Base-by-base conservation (phyloP, 1,140 invertebrate genomes). In the Dufourea novaeangliae region DNA sequence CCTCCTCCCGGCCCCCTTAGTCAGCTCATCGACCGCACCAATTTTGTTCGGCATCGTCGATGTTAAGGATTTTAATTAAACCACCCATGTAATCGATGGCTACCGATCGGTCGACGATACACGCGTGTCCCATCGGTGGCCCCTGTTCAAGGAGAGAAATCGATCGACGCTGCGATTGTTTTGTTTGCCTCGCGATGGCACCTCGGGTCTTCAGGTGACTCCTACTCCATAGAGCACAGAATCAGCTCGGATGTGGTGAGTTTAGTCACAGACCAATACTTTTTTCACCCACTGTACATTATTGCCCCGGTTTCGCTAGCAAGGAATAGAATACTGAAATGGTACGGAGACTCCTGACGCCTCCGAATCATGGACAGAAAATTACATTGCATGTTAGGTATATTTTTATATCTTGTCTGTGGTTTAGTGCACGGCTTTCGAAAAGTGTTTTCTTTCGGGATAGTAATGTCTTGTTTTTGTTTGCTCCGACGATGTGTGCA, bases 21-120 rank as follows among this genome's bases (percentile, higher is more conserved):
- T n/a, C n/a, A n/a, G n/a, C n/a, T n/a, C n/a, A 12, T n/a, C 14
- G 22, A 22, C 22, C 76, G 29, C 52, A 29, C 56, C 27, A 34
- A 61, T 71, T 77, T 71, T 71, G 67, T 63, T 77, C 68, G 56
- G 71, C 57, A 52, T 71, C 52, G 75, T 77, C 56, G 41, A 41
- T 41, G 50, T 66, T n/a, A 14, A 41, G 57, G 69, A 69, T 69
- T 74, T 78, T 83, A 83, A 83, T 83, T 83, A 79, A 72, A 63
- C 62, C 75, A 6, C n/a, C 6, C n/a, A n/a, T n/a, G 75, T 71
- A 77, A 71, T 77, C 73, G 75, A 71, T 62, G 54, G 67, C 34
- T n/a, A 50, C 14, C 54, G 74, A 77, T 77, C 74, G 67, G n/a
- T 25, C 34, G 34, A 32, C 52, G 39, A 22, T 50, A 22, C 25